phyloP scores from a whole-genome alignment of 2,888 invertebrate genomes.

The Platycnemis pennipes region DNA sequence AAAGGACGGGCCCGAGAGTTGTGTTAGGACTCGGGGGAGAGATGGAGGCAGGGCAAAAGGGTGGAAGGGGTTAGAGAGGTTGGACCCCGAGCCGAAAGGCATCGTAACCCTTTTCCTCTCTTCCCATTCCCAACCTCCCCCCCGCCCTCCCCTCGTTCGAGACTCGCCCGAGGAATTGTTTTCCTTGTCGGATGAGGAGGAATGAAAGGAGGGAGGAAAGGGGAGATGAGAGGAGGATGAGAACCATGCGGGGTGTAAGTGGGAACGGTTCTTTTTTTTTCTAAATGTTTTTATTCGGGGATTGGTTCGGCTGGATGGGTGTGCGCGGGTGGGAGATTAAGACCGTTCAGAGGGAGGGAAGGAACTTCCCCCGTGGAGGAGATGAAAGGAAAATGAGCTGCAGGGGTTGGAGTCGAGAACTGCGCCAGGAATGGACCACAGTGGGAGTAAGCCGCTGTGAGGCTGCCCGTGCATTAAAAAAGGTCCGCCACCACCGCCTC shows the following conservation, averaged over 20 bases:
- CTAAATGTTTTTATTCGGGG: slow-evolving; percentile 61
- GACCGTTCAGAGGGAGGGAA: background rate
- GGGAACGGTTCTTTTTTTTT: slow-evolving; percentile 47
- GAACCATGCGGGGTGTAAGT: slow-evolving; percentile 38
- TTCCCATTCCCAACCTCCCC: background rate
- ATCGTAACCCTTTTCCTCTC: background rate
- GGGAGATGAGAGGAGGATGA: slow-evolving; percentile 66
- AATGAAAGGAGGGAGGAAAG: slow-evolving; percentile 73
- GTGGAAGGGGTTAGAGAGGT: background rate
- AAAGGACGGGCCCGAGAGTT: background rate
- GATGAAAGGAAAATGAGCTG: slow-evolving; percentile 28
- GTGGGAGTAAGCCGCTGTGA: background rate
- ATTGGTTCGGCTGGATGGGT: slow-evolving; percentile 33
- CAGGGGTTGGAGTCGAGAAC: background rate
- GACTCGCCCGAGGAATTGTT: slow-evolving; percentile 78
- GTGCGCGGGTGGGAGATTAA: slow-evolving; percentile 9
- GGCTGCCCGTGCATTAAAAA: background rate
- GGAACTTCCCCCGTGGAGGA: background rate
- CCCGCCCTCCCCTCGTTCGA: background rate
- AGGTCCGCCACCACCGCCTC: background rate
- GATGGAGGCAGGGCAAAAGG: background rate
- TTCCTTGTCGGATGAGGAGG: slow-evolving; percentile 77
- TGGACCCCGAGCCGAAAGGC: background rate
- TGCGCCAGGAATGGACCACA: background rate
- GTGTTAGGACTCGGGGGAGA: no score